phyloP scores from a whole-genome alignment of 2,888 invertebrate genomes.

The Hydroisotoma schaefferi region DNA sequence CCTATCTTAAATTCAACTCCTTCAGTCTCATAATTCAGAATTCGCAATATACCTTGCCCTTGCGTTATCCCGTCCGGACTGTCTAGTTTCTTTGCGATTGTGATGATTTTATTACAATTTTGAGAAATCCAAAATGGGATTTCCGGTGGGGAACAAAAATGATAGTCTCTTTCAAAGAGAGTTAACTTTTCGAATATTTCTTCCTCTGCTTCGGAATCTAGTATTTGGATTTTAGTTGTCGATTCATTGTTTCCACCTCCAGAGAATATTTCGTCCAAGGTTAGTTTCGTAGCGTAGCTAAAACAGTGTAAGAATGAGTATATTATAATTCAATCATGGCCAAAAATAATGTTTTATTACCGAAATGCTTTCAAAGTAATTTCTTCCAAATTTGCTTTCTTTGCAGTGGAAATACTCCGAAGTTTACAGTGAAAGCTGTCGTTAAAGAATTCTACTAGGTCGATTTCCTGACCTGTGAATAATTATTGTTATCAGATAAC shows the following conservation, averaged over 20 bases:
- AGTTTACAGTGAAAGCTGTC: slow-evolving; percentile 13
- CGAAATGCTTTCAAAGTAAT: slow-evolving; percentile 42
- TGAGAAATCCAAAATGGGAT: slow-evolving; percentile 32
- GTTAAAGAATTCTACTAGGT: slow-evolving; percentile 13
- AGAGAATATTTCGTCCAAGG: slow-evolving; percentile 52
- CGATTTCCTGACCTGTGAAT: slow-evolving; percentile 6
- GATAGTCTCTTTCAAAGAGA: slow-evolving; percentile 37
- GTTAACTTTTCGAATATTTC: slow-evolving; percentile 41
- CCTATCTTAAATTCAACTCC: slow-evolving; percentile 44
- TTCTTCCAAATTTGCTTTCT: slow-evolving; percentile 31
- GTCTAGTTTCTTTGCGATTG: slow-evolving; percentile 6
- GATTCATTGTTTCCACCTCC: neutral
- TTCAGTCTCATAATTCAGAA: slow-evolving; percentile 37
- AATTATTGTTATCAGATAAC: no score
- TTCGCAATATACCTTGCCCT: slow-evolving; percentile 22
- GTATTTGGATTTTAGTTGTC: neutral
- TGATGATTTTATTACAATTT: slow-evolving; percentile 28
- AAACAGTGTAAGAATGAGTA: neutral
- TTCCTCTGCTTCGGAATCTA: slow-evolving; percentile 25
- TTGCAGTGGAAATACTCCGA: neutral
- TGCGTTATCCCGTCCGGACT: neutral
- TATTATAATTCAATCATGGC: neutral
- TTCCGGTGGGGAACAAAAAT: slow-evolving; percentile 40
- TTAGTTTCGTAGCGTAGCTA: slow-evolving; percentile 54
- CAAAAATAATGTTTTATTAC: slow-evolving; percentile 18